Evolutionary conservation across 2,797 vertebrate species (phyloP).

Genomic region (Pogonophryne albipinna): DNA sequence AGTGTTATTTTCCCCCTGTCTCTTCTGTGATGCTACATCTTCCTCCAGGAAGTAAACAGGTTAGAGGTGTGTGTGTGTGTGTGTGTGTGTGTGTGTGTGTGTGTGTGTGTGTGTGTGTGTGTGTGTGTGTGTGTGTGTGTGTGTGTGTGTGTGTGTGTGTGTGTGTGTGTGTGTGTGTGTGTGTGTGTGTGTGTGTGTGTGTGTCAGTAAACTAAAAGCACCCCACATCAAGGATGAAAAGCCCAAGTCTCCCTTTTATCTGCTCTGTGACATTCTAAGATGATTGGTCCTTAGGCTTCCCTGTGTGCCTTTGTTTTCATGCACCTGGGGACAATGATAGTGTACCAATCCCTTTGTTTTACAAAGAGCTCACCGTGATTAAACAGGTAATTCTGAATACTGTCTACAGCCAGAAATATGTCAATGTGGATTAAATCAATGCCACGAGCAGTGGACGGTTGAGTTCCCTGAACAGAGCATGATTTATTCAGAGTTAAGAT

Average conservation of each 20-base stretch:
- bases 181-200: constrained; percentile 18
- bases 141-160: background rate
- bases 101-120: background rate
- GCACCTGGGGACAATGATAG: constrained; percentile 60
- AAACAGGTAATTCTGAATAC: constrained; percentile 37
- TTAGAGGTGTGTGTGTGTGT: constrained; percentile 20
- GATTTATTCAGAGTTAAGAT: constrained; percentile 77
- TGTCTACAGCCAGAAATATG: constrained; percentile 49
- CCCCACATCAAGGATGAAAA: constrained; percentile 71
- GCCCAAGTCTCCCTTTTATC: constrained; percentile 70
- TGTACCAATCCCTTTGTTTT: constrained; percentile 47
- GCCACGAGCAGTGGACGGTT: constrained; percentile 45
- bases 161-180: background rate
- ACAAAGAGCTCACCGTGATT: constrained; percentile 32
- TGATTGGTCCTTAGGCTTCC: constrained; percentile 64
- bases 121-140: constrained; percentile 31
- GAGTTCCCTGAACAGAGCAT: constrained; percentile 54
- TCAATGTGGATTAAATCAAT: constrained; percentile 51
- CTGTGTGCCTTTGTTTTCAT: constrained; percentile 50
- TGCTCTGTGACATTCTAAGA: constrained; percentile 70
- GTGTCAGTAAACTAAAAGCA: constrained; percentile 44
- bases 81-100: no score
- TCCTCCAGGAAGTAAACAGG: constrained; percentile 67
- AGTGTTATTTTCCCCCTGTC: constrained; percentile 6
- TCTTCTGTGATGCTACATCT: constrained; percentile 44